A percentile compares a stretch with the other conserved stretches of the same genome.
Evolutionary conservation across 2,797 vertebrate genomes (phyloP).

Genomic region (Bovichtus variegatus): DNA sequence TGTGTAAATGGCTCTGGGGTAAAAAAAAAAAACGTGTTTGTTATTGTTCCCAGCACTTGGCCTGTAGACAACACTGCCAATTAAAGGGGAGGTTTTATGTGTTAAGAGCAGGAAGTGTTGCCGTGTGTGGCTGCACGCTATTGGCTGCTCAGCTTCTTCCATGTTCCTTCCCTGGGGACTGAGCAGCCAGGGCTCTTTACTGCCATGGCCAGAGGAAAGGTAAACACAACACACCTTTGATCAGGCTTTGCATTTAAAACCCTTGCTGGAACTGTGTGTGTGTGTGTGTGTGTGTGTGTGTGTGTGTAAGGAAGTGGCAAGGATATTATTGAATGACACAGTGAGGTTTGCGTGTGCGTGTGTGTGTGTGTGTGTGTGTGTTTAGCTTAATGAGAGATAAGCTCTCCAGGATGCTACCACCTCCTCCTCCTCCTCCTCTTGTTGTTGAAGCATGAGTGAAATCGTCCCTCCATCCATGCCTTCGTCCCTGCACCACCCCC

Average conservation of each 20-base stretch:
- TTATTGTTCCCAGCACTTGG: conserved; percentile 83
- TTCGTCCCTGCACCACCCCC: conserved; percentile 38
- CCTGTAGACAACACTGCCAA: conserved; percentile 80
- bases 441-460: conserved; percentile 68
- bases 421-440: conserved; percentile 61
- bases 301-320: conserved; percentile 26
- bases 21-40: conserved; percentile 84
- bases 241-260: conserved; percentile 69
- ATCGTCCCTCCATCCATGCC: conserved; percentile 63
- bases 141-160: conserved; percentile 74
- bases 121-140: conserved; percentile 70
- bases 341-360: conserved; percentile 37
- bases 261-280: conserved; percentile 36
- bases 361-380: conserved; percentile 48
- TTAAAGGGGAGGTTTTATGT: conserved; percentile 84
- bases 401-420: conserved; percentile 66
- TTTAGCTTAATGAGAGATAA: conserved; percentile 66
- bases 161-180: conserved; percentile 70
- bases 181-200: conserved; percentile 69
- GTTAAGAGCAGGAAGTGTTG: conserved; percentile 82
- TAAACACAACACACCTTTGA: conserved; percentile 83
- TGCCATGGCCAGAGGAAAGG: conserved; percentile 76
- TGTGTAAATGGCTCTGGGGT: conserved; percentile 76
- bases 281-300: conserved; percentile 13
- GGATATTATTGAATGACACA: conserved; percentile 62